phyloP scores from a whole-genome alignment of 2,113 vertebrate species.

The Dascyllus trimaculatus region DNA sequence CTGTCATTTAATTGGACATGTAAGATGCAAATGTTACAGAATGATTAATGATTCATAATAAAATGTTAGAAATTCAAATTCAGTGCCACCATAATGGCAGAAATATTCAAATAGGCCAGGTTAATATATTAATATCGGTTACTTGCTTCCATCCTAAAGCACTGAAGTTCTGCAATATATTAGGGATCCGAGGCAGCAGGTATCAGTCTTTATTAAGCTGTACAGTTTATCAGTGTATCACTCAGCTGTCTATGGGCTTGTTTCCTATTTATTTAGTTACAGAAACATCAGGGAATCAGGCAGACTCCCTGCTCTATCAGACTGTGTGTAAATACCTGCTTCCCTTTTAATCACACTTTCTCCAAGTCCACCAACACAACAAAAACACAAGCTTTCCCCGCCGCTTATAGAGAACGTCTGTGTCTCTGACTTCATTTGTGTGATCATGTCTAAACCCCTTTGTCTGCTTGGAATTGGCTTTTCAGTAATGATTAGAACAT shows the following conservation, averaged over 20 bases:
- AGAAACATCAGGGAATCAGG: not conserved
- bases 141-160: not conserved
- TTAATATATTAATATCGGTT: not conserved
- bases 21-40: not conserved
- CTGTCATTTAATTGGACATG: slow-evolving; percentile 5
- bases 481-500: slow-evolving; percentile 41
- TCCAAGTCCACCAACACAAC: not conserved
- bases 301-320: slow-evolving; percentile 6
- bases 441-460: slow-evolving; percentile 33
- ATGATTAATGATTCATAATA: not conserved
- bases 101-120: not conserved
- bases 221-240: not conserved
- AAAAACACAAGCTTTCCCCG: not conserved
- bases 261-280: slow-evolving; percentile 30
- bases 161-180: not conserved
- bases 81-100: not conserved
- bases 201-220: not conserved
- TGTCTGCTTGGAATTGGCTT: slow-evolving; percentile 39
- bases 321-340: slow-evolving; percentile 1
- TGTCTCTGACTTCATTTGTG: slow-evolving; percentile 4
- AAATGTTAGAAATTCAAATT: not conserved
- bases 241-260: not conserved
- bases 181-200: not conserved
- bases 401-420: not conserved
- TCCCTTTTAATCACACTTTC: slow-evolving; percentile 29